Evolutionary conservation across 2,888 invertebrate species (phyloP).

Genomic region (Amiota communis): DNA sequence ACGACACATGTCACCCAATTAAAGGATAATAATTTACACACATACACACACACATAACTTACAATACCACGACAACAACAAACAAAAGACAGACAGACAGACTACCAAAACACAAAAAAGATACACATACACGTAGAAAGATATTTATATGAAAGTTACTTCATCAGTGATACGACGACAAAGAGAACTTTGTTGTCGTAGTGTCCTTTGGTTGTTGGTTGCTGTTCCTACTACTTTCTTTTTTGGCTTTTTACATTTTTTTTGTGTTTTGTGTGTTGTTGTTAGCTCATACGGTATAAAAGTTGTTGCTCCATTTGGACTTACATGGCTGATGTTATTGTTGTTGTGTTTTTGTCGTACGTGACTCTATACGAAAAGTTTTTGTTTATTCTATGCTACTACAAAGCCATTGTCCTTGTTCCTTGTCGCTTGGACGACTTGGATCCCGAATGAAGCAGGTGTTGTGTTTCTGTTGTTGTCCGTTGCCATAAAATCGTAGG

Average conservation of each 20-base stretch:
- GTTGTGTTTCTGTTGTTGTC: not conserved
- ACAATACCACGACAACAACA: not conserved
- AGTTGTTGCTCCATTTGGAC: constrained; percentile 18
- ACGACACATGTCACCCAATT: constrained; percentile 63
- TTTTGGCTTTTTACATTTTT: not conserved
- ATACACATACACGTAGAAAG: too few relatives aligned
- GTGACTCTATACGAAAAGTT: constrained; percentile 14
- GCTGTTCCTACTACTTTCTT: not conserved
- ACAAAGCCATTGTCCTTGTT: constrained; percentile 8
- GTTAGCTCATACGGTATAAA: not conserved
- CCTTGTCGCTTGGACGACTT: not conserved
- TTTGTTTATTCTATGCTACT: not conserved
- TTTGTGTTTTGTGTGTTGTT: constrained; percentile 4
- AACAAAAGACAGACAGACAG: constrained; percentile 1
- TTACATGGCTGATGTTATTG: not conserved
- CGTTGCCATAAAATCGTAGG: not conserved
- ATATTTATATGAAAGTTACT: too few relatives aligned
- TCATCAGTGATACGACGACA: not conserved
- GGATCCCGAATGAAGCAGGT: not conserved
- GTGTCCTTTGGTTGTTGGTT: not conserved
- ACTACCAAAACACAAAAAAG: too few relatives aligned
- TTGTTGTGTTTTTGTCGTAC: constrained; percentile 10
- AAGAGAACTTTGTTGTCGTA: not conserved
- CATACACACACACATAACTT: not conserved
- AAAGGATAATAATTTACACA: constrained; percentile 58